Evolutionary conservation across 2,113 vertebrate species (phyloP).

Genomic region (Corvus hawaiiensis): DNA sequence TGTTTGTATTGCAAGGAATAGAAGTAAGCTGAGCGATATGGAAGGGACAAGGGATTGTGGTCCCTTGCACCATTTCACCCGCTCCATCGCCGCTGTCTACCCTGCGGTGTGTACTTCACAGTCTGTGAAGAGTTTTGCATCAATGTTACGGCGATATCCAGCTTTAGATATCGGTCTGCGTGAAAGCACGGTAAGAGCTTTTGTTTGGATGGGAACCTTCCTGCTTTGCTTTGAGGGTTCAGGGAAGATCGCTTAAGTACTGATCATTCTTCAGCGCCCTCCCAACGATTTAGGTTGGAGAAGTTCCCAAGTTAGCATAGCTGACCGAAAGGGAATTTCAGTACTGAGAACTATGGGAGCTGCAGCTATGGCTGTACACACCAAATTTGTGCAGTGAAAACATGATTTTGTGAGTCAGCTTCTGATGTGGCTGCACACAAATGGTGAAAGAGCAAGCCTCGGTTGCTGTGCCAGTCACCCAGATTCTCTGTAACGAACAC

Average conservation of each 20-base stretch:
- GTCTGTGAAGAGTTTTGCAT: neutral
- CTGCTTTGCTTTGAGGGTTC: neutral
- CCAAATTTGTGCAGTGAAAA: neutral
- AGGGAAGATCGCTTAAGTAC: neutral
- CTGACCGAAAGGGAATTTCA: neutral
- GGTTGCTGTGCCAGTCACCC: neutral
- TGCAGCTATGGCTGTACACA: neutral
- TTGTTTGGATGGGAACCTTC: neutral
- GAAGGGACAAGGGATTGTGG: neutral
- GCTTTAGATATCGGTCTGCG: rapidly evolving
- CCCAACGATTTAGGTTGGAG: neutral
- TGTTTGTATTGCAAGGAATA: neutral
- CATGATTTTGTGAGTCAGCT: neutral
- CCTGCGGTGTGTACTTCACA: rapidly evolving
- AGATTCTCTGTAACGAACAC: neutral
- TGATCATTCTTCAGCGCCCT: neutral
- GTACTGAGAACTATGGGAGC: neutral
- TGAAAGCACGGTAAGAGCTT: neutral
- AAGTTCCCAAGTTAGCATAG: neutral
- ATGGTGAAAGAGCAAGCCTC: neutral
- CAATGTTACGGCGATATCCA: neutral
- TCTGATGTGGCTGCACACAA: neutral
- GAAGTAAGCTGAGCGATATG: neutral
- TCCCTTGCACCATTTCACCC: neutral
- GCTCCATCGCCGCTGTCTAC: neutral